A percentile compares a stretch with the other conserved stretches of the same genome.
Evolutionary conservation across 2,113 vertebrate genomes (phyloP).

Genomic region (Notarius lentiginosus): DNA sequence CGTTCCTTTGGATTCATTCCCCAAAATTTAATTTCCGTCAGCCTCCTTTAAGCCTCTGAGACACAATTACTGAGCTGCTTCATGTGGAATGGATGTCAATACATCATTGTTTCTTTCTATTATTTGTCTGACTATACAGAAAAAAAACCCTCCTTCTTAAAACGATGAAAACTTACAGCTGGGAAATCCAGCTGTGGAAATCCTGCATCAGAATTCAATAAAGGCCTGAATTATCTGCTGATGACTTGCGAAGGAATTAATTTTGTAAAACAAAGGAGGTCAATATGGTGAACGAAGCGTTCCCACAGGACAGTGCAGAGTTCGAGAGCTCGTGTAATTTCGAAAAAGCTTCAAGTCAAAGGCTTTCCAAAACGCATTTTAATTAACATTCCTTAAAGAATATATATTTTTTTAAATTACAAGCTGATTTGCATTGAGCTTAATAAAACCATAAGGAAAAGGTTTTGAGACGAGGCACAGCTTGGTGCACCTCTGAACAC

Average conservation of each 20-base stretch:
- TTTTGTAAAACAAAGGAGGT: slow-evolving; percentile 48
- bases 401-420: neutral
- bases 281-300: slow-evolving; percentile 36
- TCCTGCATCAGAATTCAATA: slow-evolving; percentile 51
- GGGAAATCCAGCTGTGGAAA: slow-evolving; percentile 33
- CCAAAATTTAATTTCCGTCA: slow-evolving; percentile 52
- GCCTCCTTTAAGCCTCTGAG: slow-evolving; percentile 52
- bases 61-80: slow-evolving; percentile 48
- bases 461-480: neutral
- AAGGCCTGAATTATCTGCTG: slow-evolving; percentile 50
- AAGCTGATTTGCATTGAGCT: neutral
- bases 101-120: slow-evolving; percentile 35
- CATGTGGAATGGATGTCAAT: slow-evolving; percentile 45
- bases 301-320: slow-evolving; percentile 23
- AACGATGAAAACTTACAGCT: slow-evolving; percentile 34
- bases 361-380: neutral
- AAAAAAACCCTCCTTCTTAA: slow-evolving; percentile 24
- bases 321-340: neutral
- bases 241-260: slow-evolving; percentile 46
- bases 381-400: neutral
- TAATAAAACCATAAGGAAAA: neutral
- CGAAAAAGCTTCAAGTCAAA: slow-evolving; percentile 2
- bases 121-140: slow-evolving; percentile 46
- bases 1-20: slow-evolving; percentile 37
- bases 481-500: neutral